These are phyloP conservation scores for Argyrosomus japonicus DNA, from an alignment of 2,113 vertebrate species.

Conservation along the genomic window DNA sequence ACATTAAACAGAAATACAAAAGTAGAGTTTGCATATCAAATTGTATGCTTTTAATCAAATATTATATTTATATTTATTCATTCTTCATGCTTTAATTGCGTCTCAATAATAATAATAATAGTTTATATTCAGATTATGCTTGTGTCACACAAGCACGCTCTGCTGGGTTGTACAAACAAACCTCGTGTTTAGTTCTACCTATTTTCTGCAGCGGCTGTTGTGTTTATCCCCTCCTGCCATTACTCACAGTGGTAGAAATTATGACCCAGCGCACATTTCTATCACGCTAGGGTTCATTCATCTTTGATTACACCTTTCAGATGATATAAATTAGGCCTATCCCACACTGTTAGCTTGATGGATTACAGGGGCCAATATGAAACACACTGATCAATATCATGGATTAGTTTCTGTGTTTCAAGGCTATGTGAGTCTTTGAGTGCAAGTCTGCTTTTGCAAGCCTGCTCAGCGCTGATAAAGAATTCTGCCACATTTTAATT, in stretches of 20 bases:
- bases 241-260: conserved; percentile 79
- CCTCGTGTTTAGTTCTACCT: conserved; percentile 42
- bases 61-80: neutral
- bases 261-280: conserved; percentile 81
- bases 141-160: neutral
- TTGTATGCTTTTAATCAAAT: neutral
- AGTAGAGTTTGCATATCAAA: neutral
- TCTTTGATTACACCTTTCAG: conserved; percentile 86
- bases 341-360: conserved; percentile 80
- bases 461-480: conserved; percentile 28
- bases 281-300: conserved; percentile 81
- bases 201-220: conserved; percentile 46
- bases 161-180: conserved; percentile 12
- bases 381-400: conserved; percentile 85
- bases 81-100: neutral
- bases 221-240: conserved; percentile 69
- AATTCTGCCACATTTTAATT: conserved; percentile 29
- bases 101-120: neutral
- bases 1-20: neutral
- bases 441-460: conserved; percentile 50
- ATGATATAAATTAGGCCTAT: conserved; percentile 85
- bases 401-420: conserved; percentile 82
- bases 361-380: conserved; percentile 80
- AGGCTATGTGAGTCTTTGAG: conserved; percentile 66
- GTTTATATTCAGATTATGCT: neutral